Conservation (phyloP, 2,888 invertebrate species). For the Ditula angustiorana region DNA sequence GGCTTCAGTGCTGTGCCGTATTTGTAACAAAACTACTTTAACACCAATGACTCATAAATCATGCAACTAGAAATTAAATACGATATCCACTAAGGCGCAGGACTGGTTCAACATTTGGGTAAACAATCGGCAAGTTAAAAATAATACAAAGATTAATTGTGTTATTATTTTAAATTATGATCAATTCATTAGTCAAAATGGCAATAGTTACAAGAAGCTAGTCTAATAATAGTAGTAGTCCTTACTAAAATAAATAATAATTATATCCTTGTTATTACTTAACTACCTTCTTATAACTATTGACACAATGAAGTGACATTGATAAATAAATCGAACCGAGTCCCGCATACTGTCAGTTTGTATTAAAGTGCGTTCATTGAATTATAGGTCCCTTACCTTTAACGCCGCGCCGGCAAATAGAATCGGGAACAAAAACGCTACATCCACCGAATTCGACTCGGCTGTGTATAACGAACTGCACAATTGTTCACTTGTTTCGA, state of each 20-base stretch:
- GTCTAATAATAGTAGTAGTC: no score
- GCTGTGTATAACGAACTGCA: constrained; percentile 14
- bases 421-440: constrained; percentile 13
- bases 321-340: neutral
- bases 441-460: constrained; percentile 12
- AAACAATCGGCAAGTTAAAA: neutral
- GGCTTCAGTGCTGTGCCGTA: neutral
- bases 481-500: neutral
- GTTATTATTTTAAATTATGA: no score
- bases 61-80: constrained; percentile 18
- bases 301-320: no score
- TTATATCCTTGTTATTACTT: no score
- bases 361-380: neutral
- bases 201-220: no score
- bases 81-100: constrained; percentile 11
- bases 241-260: no score
- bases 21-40: neutral
- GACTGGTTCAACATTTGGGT: constrained; percentile 10
- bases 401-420: constrained; percentile 20
- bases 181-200: no score
- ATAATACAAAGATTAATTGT: no score
- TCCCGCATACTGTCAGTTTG: no score
- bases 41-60: constrained; percentile 23
- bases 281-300: no score
- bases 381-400: constrained; percentile 28